Conservation (phyloP, 2,888 invertebrate genomes). For the Drosophila diplacantha region DNA sequence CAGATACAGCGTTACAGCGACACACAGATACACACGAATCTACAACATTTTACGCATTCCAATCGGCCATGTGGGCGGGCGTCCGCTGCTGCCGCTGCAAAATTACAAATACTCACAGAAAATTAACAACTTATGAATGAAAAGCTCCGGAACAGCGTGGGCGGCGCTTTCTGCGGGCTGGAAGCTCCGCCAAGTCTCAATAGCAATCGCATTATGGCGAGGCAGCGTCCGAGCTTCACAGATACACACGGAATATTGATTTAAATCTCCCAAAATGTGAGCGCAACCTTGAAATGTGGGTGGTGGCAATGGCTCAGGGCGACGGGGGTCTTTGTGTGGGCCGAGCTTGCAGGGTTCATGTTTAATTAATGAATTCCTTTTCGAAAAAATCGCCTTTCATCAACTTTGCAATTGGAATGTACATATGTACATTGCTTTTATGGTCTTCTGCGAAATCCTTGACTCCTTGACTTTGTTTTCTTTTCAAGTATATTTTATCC, state of each 20-base stretch:
- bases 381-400: constrained; percentile 4
- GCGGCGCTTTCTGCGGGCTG: constrained; percentile 30
- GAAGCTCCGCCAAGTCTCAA: constrained; percentile 20
- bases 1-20: constrained; percentile 17
- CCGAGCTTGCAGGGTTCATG: constrained; percentile 13
- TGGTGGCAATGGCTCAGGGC: constrained; percentile 1
- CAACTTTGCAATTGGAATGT: background rate
- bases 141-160: constrained; percentile 50
- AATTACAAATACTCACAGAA: constrained; percentile 6
- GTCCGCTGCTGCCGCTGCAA: constrained; percentile 20
- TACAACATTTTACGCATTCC: constrained; percentile 68
- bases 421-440: constrained; percentile 3
- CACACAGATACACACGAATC: constrained; percentile 14
- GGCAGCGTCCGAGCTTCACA: constrained; percentile 24
- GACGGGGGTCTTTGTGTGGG: constrained; percentile 9
- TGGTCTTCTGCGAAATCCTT: background rate
- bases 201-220: constrained; percentile 23
- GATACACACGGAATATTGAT: constrained; percentile 43
- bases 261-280: constrained; percentile 34
- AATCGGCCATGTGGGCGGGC: constrained; percentile 59
- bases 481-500: background rate
- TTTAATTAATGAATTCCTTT: constrained; percentile 27
- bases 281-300: constrained; percentile 34
- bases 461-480: background rate
- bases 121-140: constrained; percentile 62